Evolutionary conservation across 2,888 invertebrate species (phyloP).

Genomic region (Andricus quercusramuli): DNA sequence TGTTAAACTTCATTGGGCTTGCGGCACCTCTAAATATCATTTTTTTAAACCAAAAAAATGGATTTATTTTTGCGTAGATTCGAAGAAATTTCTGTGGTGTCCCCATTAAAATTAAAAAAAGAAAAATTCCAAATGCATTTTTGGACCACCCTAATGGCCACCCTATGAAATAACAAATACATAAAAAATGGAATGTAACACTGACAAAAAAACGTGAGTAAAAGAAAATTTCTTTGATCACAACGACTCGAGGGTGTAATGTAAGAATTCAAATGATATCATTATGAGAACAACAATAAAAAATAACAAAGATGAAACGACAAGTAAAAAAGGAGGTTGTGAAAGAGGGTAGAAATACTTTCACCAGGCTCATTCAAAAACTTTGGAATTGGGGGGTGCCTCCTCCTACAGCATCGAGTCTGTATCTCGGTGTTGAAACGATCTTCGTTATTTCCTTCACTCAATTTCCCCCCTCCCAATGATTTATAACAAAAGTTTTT

Average conservation of each 20-base stretch:
- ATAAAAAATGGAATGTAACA: not conserved
- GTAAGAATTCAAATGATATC: conserved; percentile 70
- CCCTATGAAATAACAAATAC: no score
- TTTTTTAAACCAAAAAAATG: no score
- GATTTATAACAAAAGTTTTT: not conserved
- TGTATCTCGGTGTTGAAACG: not conserved
- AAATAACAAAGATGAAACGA: conserved; percentile 68
- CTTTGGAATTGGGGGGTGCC: conserved; percentile 66
- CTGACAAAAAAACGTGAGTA: not conserved
- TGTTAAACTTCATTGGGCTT: no score
- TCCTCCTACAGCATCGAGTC: not conserved
- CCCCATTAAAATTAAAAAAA: no score
- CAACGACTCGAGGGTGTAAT: conserved; percentile 59
- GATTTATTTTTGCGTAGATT: no score
- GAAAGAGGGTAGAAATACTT: conserved; percentile 52
- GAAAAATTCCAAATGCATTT: no score
- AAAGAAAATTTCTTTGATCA: conserved; percentile 38
- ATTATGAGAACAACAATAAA: conserved; percentile 71
- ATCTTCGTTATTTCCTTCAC: not conserved
- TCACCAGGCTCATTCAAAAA: conserved; percentile 64
- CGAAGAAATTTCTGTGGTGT: no score
- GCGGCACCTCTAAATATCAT: no score
- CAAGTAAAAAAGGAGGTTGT: conserved; percentile 55
- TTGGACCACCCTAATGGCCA: no score
- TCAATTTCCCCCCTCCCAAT: not conserved